These are phyloP conservation scores for Lepilemur ruficaudatus DNA, from an alignment of 2,797 vertebrate species.

Conservation along the genomic window DNA sequence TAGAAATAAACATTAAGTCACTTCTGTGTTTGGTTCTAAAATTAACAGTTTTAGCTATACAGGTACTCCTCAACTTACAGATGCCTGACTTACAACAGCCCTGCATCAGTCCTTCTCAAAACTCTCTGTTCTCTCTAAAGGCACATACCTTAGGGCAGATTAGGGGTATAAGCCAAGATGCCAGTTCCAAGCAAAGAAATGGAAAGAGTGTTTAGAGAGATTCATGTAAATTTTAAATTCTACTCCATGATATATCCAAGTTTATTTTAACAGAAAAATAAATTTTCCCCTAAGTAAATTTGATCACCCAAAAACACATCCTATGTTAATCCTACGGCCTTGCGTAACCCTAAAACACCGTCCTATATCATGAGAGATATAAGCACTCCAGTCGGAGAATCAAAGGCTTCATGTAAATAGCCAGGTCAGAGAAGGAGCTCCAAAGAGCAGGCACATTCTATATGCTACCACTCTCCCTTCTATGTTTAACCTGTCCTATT, in stretches of 20 bases:
- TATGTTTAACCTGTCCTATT: not conserved
- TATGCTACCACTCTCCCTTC: not conserved
- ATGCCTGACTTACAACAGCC: not conserved
- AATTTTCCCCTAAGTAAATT: not conserved
- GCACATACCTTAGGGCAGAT: not conserved
- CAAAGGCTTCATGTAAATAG: not conserved
- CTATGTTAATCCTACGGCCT: not conserved
- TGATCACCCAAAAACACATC: not conserved
- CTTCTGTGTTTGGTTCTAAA: not conserved
- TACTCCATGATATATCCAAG: not conserved
- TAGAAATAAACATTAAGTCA: not conserved
- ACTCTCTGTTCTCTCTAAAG: not conserved
- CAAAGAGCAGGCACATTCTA: not conserved
- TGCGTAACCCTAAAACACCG: not conserved
- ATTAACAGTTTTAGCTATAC: not conserved
- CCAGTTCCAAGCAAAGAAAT: not conserved
- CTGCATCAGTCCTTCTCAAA: not conserved
- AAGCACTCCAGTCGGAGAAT: not conserved
- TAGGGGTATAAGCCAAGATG: not conserved
- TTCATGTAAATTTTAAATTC: not conserved
- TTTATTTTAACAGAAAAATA: conserved; percentile 32
- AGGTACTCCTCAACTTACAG: not conserved
- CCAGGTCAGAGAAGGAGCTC: not conserved
- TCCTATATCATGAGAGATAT: not conserved
- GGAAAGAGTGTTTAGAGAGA: not conserved